Percentiles rank a stretch among this genome's conserved stretches.
phyloP scores from a whole-genome alignment of 2,888 invertebrate genomes.

The Nomada ferruginata region DNA sequence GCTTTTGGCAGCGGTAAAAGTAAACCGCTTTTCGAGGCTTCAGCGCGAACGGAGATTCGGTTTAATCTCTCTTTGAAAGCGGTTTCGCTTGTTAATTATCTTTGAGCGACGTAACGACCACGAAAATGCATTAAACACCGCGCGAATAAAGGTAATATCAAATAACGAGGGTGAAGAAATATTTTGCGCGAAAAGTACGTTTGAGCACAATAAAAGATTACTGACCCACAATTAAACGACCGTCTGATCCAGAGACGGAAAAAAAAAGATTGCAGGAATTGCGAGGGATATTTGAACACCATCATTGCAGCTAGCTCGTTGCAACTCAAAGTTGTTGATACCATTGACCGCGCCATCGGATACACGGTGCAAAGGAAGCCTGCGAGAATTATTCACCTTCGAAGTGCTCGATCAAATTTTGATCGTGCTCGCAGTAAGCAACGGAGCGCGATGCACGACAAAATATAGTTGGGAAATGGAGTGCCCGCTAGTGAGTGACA shows the following conservation, averaged over 20 bases:
- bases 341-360: neutral
- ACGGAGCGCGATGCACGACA: conserved; percentile 4
- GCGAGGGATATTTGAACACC: neutral
- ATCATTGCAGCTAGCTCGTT: too few species aligned
- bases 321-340: too few species aligned
- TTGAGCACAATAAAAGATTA: conserved; percentile 27
- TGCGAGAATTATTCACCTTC: conserved; percentile 43
- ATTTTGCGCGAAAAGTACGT: conserved; percentile 7
- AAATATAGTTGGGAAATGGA: conserved; percentile 32
- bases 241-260: neutral
- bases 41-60: neutral
- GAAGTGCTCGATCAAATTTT: conserved; percentile 27
- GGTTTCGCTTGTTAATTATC: conserved; percentile 11
- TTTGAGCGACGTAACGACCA: neutral
- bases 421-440: conserved; percentile 6
- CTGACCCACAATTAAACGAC: conserved; percentile 26
- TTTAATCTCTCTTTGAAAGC: neutral
- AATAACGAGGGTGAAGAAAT: conserved; percentile 3
- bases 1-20: neutral
- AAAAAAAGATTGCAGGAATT: neutral
- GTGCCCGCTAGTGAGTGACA: conserved; percentile 28
- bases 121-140: conserved; percentile 1
- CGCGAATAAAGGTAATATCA: conserved; percentile 23
- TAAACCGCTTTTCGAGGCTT: neutral
- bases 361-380: neutral